phyloP scores from a whole-genome alignment of 2,113 vertebrate species.

The Prionailurus bengalensis region DNA sequence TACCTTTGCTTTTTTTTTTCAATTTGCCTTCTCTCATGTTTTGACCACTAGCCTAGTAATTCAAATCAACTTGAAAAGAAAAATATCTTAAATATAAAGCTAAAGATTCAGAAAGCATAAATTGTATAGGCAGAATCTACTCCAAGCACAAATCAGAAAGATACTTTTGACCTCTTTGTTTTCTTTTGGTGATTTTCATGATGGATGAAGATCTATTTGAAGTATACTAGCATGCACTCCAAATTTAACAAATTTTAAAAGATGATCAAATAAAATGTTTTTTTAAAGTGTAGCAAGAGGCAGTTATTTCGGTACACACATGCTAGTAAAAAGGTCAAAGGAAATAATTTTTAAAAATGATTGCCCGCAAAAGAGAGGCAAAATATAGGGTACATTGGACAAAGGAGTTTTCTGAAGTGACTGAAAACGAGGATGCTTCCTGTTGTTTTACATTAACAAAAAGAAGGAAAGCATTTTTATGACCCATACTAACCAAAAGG shows the following conservation, averaged over 20 bases:
- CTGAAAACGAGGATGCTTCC: neutral
- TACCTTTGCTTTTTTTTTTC: conserved; percentile 28
- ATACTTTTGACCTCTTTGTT: neutral
- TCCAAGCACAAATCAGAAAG: neutral
- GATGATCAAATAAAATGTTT: neutral
- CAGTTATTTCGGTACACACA: neutral
- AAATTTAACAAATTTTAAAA: conserved; percentile 51
- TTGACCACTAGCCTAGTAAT: conserved; percentile 32
- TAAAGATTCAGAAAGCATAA: conserved; percentile 43
- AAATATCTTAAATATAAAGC: conserved; percentile 6
- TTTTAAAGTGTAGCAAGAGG: neutral
- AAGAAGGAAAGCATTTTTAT: neutral
- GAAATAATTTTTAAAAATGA: neutral
- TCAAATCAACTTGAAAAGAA: conserved; percentile 35
- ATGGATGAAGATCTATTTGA: neutral
- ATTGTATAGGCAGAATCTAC: conserved; percentile 24
- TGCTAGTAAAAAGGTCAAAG: neutral
- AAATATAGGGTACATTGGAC: neutral
- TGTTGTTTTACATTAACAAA: conserved; percentile 17
- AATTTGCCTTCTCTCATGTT: conserved; percentile 40
- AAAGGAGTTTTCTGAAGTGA: neutral
- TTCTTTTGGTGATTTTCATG: conserved; percentile 3
- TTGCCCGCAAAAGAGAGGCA: neutral
- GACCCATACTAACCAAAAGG: neutral
- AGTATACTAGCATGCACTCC: neutral